phyloP scores from a whole-genome alignment of 2,888 invertebrate genomes.

The Pseudolycoriella hygida region DNA sequence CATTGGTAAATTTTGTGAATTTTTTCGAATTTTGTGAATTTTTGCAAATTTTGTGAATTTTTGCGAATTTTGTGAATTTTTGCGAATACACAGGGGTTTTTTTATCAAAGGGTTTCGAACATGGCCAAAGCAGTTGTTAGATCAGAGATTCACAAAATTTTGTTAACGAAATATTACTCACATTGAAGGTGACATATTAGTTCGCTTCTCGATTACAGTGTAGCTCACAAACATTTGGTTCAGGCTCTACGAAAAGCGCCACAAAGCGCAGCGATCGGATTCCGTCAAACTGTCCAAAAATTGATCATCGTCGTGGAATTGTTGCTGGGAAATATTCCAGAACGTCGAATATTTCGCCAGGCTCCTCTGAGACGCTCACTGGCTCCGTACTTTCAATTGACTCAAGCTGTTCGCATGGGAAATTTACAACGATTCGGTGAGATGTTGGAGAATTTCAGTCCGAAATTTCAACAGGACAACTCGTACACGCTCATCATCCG shows the following conservation, averaged over 20 bases:
- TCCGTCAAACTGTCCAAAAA: conserved; percentile 94
- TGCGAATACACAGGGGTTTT: too few relatives aligned
- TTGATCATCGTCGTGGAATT: conserved; percentile 88
- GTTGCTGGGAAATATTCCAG: conserved; percentile 92
- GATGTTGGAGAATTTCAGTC: conserved; percentile 77
- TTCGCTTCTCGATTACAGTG: conserved; percentile 95
- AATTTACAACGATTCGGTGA: conserved; percentile 88
- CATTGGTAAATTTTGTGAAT: too few relatives aligned
- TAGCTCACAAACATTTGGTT: conserved; percentile 90
- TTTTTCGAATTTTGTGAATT: too few relatives aligned
- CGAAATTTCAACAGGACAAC: conserved; percentile 83
- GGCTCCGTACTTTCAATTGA: conserved; percentile 91
- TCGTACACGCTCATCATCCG: conserved; percentile 92
- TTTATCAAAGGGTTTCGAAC: too few relatives aligned
- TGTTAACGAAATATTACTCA: too few relatives aligned
- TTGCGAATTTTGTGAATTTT: too few relatives aligned
- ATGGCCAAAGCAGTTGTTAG: too few relatives aligned
- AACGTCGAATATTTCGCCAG: conserved; percentile 86
- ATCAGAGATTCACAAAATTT: too few relatives aligned
- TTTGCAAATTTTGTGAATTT: too few relatives aligned
- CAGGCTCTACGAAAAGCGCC: conserved; percentile 94
- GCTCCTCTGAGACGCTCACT: conserved; percentile 75
- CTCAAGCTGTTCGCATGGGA: conserved; percentile 90
- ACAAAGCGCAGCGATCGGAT: conserved; percentile 95
- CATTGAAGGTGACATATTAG: too few relatives aligned